Conservation (phyloP, 2,113 vertebrate species). For the Hippocampus abdominalis region DNA sequence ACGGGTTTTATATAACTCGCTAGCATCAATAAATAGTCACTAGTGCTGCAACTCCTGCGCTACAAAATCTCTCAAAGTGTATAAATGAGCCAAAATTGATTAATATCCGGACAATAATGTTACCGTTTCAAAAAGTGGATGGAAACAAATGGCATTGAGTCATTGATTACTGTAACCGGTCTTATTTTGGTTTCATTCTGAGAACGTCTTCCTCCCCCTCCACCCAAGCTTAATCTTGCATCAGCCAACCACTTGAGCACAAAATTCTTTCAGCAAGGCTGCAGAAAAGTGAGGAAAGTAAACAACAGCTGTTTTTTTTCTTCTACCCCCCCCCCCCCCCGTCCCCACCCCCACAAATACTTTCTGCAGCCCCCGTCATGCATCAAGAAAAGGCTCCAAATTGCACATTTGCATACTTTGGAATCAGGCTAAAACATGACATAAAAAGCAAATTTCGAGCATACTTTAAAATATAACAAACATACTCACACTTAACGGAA, state of each 20-base stretch:
- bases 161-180: not conserved
- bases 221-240: conserved; percentile 41
- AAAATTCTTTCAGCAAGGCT: not conserved
- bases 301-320: not conserved
- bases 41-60: not conserved
- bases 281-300: not conserved
- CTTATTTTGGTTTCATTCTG: not conserved
- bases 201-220: not conserved
- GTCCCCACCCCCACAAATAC: not conserved
- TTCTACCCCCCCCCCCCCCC: not conserved
- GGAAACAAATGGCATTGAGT: not conserved
- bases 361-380: not conserved
- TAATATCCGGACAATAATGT: not conserved
- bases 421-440: not conserved
- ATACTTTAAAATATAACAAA: not conserved
- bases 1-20: not conserved
- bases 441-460: not conserved
- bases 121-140: not conserved
- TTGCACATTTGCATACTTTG: not conserved
- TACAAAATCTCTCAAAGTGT: not conserved
- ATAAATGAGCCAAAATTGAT: not conserved
- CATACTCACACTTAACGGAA: conserved; percentile 38
- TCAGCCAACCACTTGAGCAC: conserved; percentile 33
- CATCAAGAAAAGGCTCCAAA: not conserved
- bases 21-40: not conserved